These are phyloP conservation scores for Helostoma temminkii DNA, from an alignment of 2,797 vertebrate genomes.

Conservation along the genomic window DNA sequence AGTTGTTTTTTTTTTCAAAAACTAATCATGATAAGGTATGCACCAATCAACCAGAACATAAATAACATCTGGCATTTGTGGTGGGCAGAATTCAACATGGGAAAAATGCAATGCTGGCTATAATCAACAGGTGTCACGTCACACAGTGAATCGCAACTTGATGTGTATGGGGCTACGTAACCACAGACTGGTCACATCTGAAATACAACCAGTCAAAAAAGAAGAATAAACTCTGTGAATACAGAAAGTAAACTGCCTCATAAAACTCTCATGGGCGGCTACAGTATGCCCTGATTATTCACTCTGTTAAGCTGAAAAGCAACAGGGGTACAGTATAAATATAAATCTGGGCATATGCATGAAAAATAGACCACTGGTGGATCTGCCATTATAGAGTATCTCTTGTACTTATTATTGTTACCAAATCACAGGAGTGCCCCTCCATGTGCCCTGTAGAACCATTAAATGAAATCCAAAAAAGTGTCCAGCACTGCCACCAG, in stretches of 20 bases:
- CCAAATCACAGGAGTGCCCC: slow-evolving; percentile 15
- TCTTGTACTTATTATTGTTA: slow-evolving; percentile 8
- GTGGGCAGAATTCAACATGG: no score
- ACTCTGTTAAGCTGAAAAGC: not conserved
- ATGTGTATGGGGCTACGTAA: no score
- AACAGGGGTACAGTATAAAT: not conserved
- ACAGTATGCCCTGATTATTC: not conserved
- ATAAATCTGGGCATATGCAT: slow-evolving; percentile 1
- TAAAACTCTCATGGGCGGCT: not conserved
- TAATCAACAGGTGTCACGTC: no score
- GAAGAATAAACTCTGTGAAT: slow-evolving; percentile 9
- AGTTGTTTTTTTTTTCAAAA: slow-evolving; percentile 25
- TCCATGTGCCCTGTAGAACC: slow-evolving; percentile 7
- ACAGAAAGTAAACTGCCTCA: slow-evolving; percentile 1
- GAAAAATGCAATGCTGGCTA: no score
- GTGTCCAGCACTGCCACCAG: slow-evolving; percentile 39
- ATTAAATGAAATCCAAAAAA: slow-evolving; percentile 50
- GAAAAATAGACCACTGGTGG: not conserved
- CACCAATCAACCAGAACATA: no score
- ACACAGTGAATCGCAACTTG: no score
- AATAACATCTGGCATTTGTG: no score
- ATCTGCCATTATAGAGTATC: slow-evolving; percentile 6
- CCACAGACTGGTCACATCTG: no score
- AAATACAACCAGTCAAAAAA: slow-evolving; percentile 27
- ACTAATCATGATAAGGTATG: slow-evolving; percentile 27